A percentile compares a stretch with the other conserved stretches of the same genome.
These are phyloP conservation scores for Pollenia amentaria DNA, from an alignment of 2,888 invertebrate genomes.

Conservation along the genomic window DNA sequence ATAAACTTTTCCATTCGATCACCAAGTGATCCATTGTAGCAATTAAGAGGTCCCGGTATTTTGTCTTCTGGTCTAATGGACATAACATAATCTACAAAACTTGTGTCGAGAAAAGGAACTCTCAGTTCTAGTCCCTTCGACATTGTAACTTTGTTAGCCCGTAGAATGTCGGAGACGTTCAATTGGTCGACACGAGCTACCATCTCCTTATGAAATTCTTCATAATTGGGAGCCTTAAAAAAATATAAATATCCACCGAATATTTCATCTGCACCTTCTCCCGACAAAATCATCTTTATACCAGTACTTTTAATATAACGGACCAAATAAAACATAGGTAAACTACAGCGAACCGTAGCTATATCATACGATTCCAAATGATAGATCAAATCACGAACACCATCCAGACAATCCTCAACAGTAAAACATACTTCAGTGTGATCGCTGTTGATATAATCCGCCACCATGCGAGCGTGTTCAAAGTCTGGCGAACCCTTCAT, in stretches of 20 bases:
- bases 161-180: constrained; percentile 92
- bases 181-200: constrained; percentile 89
- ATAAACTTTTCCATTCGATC: constrained; percentile 90
- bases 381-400: constrained; percentile 93
- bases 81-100: constrained; percentile 92
- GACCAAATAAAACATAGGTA: constrained; percentile 91
- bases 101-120: too few species aligned
- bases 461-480: constrained; percentile 92
- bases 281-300: constrained; percentile 94
- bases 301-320: constrained; percentile 94
- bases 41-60: constrained; percentile 86
- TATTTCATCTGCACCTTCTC: constrained; percentile 97
- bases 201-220: constrained; percentile 91
- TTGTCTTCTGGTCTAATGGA: constrained; percentile 88
- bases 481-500: constrained; percentile 96
- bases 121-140: constrained; percentile 92
- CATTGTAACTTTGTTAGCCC: constrained; percentile 92
- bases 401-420: constrained; percentile 88
- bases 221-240: constrained; percentile 91
- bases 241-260: constrained; percentile 98
- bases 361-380: constrained; percentile 92
- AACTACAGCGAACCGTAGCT: constrained; percentile 84
- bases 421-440: constrained; percentile 96
- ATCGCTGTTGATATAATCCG: constrained; percentile 93
- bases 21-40: constrained; percentile 75